Conservation (phyloP, 2,797 vertebrate species). For the Oreochromis grahami region DNA sequence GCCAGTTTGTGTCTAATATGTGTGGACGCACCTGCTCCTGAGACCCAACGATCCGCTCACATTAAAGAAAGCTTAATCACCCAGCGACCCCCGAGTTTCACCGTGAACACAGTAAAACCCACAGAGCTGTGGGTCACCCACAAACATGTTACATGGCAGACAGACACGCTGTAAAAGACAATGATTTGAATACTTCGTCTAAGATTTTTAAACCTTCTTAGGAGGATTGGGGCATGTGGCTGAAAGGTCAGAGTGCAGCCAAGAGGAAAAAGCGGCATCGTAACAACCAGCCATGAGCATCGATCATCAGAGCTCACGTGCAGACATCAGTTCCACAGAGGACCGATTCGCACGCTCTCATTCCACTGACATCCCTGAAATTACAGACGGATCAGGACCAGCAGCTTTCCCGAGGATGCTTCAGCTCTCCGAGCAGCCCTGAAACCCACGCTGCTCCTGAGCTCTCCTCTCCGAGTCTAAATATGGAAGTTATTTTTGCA, state of each 20-base stretch:
- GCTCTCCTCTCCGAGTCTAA: conserved; percentile 59
- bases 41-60: background rate
- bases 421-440: background rate
- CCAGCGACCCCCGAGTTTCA: background rate
- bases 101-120: background rate
- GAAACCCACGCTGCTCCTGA: background rate
- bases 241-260: background rate
- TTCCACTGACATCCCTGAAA: background rate
- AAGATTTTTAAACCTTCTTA: background rate
- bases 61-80: background rate
- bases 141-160: background rate
- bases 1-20: background rate
- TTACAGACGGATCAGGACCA: background rate
- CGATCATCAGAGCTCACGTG: background rate
- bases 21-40: background rate
- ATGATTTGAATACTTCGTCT: background rate
- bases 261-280: background rate
- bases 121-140: background rate
- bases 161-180: background rate
- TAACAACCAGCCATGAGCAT: background rate
- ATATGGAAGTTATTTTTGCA: conserved; percentile 70
- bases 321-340: conserved; percentile 26
- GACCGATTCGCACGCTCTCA: background rate
- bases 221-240: background rate
- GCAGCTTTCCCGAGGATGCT: background rate